phyloP scores from a whole-genome alignment of 2,888 invertebrate species.

The Brassicogethes aeneus region DNA sequence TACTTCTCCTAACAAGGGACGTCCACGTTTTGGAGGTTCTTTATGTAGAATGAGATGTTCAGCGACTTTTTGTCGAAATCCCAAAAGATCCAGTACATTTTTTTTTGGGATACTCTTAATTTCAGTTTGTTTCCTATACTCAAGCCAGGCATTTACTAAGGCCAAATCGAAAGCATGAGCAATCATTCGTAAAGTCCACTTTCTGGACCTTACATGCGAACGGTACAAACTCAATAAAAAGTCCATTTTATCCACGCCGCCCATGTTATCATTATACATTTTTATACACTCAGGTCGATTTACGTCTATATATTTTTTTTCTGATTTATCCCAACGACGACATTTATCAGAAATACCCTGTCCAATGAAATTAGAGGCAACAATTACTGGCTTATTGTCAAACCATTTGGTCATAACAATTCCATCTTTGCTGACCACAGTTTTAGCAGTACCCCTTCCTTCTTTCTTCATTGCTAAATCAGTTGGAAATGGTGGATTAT shows the following conservation, averaged over 20 bases:
- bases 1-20: too few species aligned
- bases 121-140: slow-evolving; percentile 9
- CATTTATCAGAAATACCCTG: slow-evolving; percentile 13
- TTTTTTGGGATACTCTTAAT: background rate
- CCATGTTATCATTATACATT: slow-evolving; percentile 23
- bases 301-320: slow-evolving; percentile 17
- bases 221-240: slow-evolving; percentile 23
- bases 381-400: slow-evolving; percentile 18
- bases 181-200: slow-evolving; percentile 16
- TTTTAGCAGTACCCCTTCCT: slow-evolving; percentile 12
- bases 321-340: slow-evolving; percentile 11
- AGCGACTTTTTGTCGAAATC: too few species aligned
- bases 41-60: too few species aligned
- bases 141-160: slow-evolving; percentile 12
- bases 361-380: slow-evolving; percentile 16
- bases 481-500: slow-evolving; percentile 14
- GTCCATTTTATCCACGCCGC: slow-evolving; percentile 25
- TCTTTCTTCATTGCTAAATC: slow-evolving; percentile 15
- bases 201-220: slow-evolving; percentile 18
- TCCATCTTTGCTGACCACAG: slow-evolving; percentile 14
- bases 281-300: slow-evolving; percentile 18
- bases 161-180: slow-evolving; percentile 15
- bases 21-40: too few species aligned
- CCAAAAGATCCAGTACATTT: slow-evolving; percentile 4
- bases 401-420: slow-evolving; percentile 11